Evolutionary conservation across 2,113 vertebrate species (phyloP).

Genomic region (Chaenogobius annularis): DNA sequence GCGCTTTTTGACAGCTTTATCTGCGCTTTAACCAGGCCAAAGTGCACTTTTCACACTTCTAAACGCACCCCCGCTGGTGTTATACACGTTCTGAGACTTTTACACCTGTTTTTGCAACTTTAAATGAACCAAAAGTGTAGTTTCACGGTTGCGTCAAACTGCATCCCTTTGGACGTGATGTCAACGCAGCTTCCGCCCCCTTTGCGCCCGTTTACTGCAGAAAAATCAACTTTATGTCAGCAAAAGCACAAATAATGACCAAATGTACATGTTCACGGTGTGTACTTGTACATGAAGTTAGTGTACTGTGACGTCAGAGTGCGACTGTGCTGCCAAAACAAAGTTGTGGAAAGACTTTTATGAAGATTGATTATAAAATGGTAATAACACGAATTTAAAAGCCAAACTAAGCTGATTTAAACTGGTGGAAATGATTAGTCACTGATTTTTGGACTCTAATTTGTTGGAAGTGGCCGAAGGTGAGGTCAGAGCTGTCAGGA

Average conservation of each 20-base stretch:
- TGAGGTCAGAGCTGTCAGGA: too few species aligned
- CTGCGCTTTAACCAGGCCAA: neutral
- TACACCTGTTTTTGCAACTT: neutral
- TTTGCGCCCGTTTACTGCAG: neutral
- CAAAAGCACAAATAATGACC: neutral
- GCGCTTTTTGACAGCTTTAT: neutral
- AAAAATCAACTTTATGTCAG: neutral
- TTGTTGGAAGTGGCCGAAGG: too few species aligned
- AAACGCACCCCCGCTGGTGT: neutral
- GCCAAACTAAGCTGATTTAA: too few species aligned
- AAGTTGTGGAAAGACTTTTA: neutral
- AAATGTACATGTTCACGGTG: neutral
- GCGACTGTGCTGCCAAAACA: neutral
- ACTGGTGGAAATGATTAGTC: too few species aligned
- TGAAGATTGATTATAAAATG: neutral
- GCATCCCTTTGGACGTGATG: constrained; percentile 1
- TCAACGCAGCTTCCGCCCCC: constrained; percentile 2
- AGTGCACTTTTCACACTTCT: neutral
- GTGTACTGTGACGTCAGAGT: neutral
- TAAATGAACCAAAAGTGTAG: neutral
- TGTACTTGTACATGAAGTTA: neutral
- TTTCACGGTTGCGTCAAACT: constrained; percentile 33
- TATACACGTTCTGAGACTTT: neutral
- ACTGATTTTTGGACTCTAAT: too few species aligned
- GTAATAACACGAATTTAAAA: too few species aligned